Evolutionary conservation across 2,113 vertebrate genomes (phyloP).

Genomic region (Triplophysa siluroides): DNA sequence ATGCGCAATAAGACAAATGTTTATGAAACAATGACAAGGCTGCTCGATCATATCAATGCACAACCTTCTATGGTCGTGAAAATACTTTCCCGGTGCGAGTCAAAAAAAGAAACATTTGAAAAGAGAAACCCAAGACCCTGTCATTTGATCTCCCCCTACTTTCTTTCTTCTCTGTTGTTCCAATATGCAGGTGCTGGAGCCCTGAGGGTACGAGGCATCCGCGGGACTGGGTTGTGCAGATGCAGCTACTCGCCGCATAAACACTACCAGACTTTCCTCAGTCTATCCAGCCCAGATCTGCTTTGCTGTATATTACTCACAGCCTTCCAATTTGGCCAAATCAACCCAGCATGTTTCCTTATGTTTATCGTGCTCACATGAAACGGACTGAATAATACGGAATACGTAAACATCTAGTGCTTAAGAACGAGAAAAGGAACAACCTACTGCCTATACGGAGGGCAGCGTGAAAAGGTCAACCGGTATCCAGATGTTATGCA

Average conservation of each 20-base stretch:
- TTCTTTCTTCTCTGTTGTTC: conserved; percentile 54
- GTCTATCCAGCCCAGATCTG: conserved; percentile 19
- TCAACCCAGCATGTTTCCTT: conserved; percentile 38
- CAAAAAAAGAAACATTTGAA: conserved; percentile 45
- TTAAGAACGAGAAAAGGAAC: conserved; percentile 29
- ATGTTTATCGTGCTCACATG: conserved; percentile 27
- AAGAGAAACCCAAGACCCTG: conserved; percentile 45
- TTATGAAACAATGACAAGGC: conserved; percentile 23
- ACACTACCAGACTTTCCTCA: conserved; percentile 55
- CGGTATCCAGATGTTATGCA: conserved; percentile 33
- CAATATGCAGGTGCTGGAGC: conserved; percentile 62
- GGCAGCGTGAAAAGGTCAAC: neutral
- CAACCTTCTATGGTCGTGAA: conserved; percentile 31
- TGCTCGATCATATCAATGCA: conserved; percentile 21
- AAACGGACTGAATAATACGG: conserved; percentile 29
- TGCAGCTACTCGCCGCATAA: conserved; percentile 50
- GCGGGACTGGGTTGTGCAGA: conserved; percentile 51
- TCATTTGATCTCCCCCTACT: conserved; percentile 42
- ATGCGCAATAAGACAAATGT: conserved; percentile 26
- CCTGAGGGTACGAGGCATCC: conserved; percentile 58
- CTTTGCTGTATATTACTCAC: conserved; percentile 52
- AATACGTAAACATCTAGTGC: conserved; percentile 39
- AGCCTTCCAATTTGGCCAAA: conserved; percentile 49
- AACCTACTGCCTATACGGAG: conserved; percentile 11
- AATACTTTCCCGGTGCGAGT: conserved; percentile 45